Evolutionary conservation across 1,140 invertebrate species (phyloP).

Genomic region (Zaprionus nigranus): DNA sequence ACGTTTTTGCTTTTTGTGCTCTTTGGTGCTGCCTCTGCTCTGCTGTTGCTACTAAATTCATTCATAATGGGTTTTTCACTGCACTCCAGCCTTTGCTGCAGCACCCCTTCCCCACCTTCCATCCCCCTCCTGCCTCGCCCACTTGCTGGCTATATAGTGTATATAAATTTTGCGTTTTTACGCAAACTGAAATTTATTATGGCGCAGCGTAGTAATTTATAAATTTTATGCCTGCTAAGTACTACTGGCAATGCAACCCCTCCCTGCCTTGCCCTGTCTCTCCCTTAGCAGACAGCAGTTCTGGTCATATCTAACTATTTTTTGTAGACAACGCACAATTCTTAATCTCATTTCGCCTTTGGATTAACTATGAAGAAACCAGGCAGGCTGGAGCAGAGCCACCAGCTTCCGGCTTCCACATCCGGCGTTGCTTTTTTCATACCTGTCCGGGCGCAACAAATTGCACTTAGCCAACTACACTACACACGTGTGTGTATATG

Average conservation of each 20-base stretch:
- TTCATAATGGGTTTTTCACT: slow-evolving; percentile 79
- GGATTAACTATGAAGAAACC: slow-evolving; percentile 1
- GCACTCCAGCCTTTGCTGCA: slow-evolving; percentile 24
- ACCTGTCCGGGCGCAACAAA: slow-evolving; percentile 63
- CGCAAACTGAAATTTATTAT: slow-evolving; percentile 82
- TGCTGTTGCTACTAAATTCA: slow-evolving; percentile 73
- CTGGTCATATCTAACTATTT: slow-evolving; percentile 26
- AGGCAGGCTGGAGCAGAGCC: background rate
- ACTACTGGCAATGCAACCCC: slow-evolving; percentile 26
- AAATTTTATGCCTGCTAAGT: slow-evolving; percentile 81
- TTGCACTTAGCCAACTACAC: slow-evolving; percentile 45
- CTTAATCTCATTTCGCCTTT: slow-evolving; percentile 63
- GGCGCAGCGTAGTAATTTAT: slow-evolving; percentile 80
- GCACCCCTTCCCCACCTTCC: background rate
- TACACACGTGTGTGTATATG: background rate
- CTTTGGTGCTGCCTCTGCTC: slow-evolving; percentile 56
- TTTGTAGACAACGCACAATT: slow-evolving; percentile 54
- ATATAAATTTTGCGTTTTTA: slow-evolving; percentile 82
- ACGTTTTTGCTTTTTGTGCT: slow-evolving; percentile 67
- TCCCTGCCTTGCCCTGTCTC: background rate
- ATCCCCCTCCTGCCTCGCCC: background rate
- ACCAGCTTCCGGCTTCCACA: background rate
- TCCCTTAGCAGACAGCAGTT: slow-evolving; percentile 32
- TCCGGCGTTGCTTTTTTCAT: slow-evolving; percentile 22
- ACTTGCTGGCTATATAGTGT: slow-evolving; percentile 44